A percentile compares a stretch with the other conserved stretches of the same genome.
Evolutionary conservation across 2,797 vertebrate genomes (phyloP).

Genomic region (Enteromius mattozi): DNA sequence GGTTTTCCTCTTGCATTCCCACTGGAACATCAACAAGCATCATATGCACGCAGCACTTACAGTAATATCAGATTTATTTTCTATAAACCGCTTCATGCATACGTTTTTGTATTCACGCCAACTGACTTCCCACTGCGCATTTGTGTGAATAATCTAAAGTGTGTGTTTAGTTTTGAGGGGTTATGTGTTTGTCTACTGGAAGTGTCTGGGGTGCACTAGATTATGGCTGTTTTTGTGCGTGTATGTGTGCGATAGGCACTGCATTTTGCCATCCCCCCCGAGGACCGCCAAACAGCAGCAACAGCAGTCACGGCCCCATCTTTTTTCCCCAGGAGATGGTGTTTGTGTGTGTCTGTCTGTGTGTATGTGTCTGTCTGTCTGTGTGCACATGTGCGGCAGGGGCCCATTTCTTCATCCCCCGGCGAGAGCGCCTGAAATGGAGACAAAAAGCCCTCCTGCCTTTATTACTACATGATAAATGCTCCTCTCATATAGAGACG

Average conservation of each 20-base stretch:
- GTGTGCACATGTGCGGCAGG: constrained; percentile 28
- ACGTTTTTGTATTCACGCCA: not conserved
- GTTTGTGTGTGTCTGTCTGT: constrained; percentile 1
- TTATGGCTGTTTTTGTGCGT: constrained; percentile 44
- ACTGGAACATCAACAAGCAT: not conserved
- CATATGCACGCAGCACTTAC: not conserved
- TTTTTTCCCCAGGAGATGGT: constrained; percentile 36
- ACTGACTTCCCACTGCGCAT: constrained; percentile 1
- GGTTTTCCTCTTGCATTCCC: not conserved
- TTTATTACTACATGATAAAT: constrained; percentile 30
- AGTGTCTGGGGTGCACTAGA: constrained; percentile 18
- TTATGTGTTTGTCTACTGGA: constrained; percentile 26
- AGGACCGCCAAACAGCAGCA: constrained; percentile 38
- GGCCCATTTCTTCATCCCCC: constrained; percentile 15
- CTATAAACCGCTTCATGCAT: not conserved
- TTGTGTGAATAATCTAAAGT: constrained; percentile 57
- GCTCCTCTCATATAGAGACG: constrained; percentile 22
- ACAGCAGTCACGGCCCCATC: constrained; percentile 21
- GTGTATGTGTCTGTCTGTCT: constrained; percentile 39
- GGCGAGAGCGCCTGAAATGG: constrained; percentile 28
- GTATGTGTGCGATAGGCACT: constrained; percentile 29
- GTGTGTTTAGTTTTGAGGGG: constrained; percentile 39
- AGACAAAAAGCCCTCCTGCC: constrained; percentile 33
- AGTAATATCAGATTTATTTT: constrained; percentile 15
- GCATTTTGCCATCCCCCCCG: constrained; percentile 19